Conservation (phyloP, 2,888 invertebrate species). For the Stenurella melanura region DNA sequence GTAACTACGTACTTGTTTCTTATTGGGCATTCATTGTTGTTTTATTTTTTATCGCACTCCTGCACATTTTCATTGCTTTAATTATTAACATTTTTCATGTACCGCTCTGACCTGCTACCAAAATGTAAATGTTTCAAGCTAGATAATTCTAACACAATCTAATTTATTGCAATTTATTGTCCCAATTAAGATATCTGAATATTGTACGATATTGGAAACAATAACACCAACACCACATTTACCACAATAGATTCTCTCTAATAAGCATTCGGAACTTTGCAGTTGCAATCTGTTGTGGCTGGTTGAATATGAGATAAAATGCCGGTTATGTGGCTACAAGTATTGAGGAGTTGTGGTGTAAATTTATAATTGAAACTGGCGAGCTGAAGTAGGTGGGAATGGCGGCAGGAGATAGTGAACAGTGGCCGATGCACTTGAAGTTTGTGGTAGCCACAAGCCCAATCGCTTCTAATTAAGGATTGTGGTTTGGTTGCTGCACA, state of each 20-base stretch:
- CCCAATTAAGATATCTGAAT: constrained; percentile 1
- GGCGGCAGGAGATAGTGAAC: constrained; percentile 32
- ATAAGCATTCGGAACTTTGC: constrained; percentile 1
- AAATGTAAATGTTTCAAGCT: too few relatives aligned
- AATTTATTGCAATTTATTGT: background rate
- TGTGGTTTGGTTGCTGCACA: constrained; percentile 41
- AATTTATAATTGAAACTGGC: constrained; percentile 30
- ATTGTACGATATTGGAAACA: background rate
- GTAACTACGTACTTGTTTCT: too few relatives aligned
- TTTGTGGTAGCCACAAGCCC: constrained; percentile 43
- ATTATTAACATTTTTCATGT: too few relatives aligned
- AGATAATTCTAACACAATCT: too few relatives aligned
- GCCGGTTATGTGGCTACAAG: constrained; percentile 12
- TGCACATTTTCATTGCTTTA: too few relatives aligned
- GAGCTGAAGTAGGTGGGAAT: constrained; percentile 8
- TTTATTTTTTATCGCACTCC: too few relatives aligned
- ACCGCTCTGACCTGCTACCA: too few relatives aligned
- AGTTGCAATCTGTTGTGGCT: constrained; percentile 11
- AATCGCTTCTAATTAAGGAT: constrained; percentile 52
- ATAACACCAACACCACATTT: constrained; percentile 18
- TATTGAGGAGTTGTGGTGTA: constrained; percentile 22
- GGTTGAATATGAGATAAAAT: background rate
- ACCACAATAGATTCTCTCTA: constrained; percentile 9
- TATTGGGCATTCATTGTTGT: too few relatives aligned
- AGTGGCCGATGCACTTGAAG: constrained; percentile 47